Evolutionary conservation across 2,113 vertebrate genomes (phyloP).

Genomic region (Azemiops feae): DNA sequence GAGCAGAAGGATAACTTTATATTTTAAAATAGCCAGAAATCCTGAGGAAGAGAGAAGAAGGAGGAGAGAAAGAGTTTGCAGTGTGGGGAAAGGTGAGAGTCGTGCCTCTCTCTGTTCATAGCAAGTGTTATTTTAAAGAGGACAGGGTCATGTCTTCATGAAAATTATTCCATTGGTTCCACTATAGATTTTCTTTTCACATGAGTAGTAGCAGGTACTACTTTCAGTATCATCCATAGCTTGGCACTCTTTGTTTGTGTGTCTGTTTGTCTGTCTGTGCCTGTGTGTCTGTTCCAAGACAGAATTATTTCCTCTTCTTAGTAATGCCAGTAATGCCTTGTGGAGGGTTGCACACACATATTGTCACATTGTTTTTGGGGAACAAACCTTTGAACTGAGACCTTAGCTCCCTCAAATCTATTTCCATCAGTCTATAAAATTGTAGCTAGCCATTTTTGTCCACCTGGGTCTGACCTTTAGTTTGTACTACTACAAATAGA

Average conservation of each 20-base stretch:
- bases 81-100: neutral
- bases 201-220: neutral
- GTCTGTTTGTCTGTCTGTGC: neutral
- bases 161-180: neutral
- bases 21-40: neutral
- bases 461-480: neutral
- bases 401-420: neutral
- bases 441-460: neutral
- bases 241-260: neutral
- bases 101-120: neutral
- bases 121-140: neutral
- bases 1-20: neutral
- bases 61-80: neutral
- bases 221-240: no score
- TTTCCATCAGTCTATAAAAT: neutral
- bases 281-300: neutral
- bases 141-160: neutral
- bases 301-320: neutral
- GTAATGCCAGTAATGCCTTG: no score
- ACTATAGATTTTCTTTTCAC: neutral
- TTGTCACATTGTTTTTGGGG: neutral
- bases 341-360: neutral
- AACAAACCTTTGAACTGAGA: neutral
- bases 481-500: neutral
- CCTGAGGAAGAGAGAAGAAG: neutral